These are phyloP conservation scores for Myotis findleyi DNA, from an alignment of 2,797 vertebrate genomes.

Conservation along the genomic window DNA sequence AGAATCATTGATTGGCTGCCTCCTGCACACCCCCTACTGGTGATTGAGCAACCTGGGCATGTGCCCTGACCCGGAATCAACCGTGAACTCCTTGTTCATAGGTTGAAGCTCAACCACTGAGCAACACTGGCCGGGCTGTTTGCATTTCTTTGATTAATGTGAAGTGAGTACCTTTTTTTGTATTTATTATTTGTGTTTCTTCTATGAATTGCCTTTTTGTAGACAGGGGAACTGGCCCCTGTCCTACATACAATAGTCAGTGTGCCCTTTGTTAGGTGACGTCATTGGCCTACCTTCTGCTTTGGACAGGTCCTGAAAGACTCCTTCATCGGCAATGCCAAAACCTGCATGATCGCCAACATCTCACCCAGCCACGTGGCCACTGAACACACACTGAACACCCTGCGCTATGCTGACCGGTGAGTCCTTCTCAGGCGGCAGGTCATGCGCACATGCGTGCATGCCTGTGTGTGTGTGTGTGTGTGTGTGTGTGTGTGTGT, in stretches of 20 bases:
- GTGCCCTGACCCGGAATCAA: too few relatives aligned
- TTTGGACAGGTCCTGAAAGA: slow-evolving; percentile 93
- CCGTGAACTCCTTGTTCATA: too few relatives aligned
- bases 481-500: neutral
- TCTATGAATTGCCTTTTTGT: slow-evolving; percentile 53
- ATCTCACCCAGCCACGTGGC: slow-evolving; percentile 93
- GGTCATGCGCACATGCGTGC: neutral
- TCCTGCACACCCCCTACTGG: too few relatives aligned
- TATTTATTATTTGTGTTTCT: slow-evolving; percentile 45
- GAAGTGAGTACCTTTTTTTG: neutral
- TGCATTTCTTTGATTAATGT: slow-evolving; percentile 43
- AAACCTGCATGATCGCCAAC: slow-evolving; percentile 97
- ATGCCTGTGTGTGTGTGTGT: neutral
- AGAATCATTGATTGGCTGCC: too few relatives aligned
- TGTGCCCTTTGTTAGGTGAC: slow-evolving; percentile 26
- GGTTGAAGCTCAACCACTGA: too few relatives aligned
- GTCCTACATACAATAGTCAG: neutral
- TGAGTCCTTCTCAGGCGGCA: slow-evolving; percentile 80
- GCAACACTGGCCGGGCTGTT: neutral
- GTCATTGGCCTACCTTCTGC: slow-evolving; percentile 53
- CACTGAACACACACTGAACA: slow-evolving; percentile 95
- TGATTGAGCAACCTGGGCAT: too few relatives aligned
- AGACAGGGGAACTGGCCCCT: neutral
- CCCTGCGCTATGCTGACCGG: slow-evolving; percentile 95
- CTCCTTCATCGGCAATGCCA: slow-evolving; percentile 95